Percentiles rank a stretch among this genome's conserved stretches.
These are phyloP conservation scores for Drosophila helvetica DNA, from an alignment of 2,888 invertebrate genomes.

Conservation along the genomic window DNA sequence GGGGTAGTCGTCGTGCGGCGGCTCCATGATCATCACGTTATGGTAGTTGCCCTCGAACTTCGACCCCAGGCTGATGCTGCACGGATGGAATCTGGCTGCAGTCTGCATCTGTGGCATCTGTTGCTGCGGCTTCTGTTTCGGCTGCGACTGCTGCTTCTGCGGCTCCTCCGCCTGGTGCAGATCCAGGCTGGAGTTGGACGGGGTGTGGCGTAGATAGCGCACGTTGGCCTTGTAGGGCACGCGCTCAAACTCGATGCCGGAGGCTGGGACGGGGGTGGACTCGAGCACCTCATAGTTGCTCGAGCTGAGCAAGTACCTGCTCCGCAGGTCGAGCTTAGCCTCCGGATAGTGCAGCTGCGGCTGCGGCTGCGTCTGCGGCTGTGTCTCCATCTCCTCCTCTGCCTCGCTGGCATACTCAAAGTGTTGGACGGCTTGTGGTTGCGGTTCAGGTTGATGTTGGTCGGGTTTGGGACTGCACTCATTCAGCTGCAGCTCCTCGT, in stretches of 20 bases:
- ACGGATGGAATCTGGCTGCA: conserved; percentile 48
- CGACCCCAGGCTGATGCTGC: conserved; percentile 79
- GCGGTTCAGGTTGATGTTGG: conserved; percentile 18
- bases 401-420: conserved; percentile 51
- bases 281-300: conserved; percentile 58
- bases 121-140: conserved; percentile 22
- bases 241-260: conserved; percentile 78
- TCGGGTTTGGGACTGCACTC: conserved; percentile 46
- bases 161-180: conserved; percentile 37
- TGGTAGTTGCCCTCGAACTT: conserved; percentile 77
- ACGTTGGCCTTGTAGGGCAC: conserved; percentile 81
- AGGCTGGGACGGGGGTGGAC: conserved; percentile 17
- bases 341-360: background rate
- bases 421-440: conserved; percentile 56
- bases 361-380: background rate
- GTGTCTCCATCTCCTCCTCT: conserved; percentile 29
- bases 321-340: conserved; percentile 41
- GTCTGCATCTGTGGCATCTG: conserved; percentile 15
- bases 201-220: conserved; percentile 82
- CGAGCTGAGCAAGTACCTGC: conserved; percentile 57
- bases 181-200: conserved; percentile 80
- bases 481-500: conserved; percentile 39
- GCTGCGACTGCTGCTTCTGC: conserved; percentile 1
- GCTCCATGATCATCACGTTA: conserved; percentile 79
- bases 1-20: conserved; percentile 72